Evolutionary conservation across 2,113 vertebrate species (phyloP), one percentile per base, ranked within the genome.

Genomic region (Chaetops frenatus): DNA sequence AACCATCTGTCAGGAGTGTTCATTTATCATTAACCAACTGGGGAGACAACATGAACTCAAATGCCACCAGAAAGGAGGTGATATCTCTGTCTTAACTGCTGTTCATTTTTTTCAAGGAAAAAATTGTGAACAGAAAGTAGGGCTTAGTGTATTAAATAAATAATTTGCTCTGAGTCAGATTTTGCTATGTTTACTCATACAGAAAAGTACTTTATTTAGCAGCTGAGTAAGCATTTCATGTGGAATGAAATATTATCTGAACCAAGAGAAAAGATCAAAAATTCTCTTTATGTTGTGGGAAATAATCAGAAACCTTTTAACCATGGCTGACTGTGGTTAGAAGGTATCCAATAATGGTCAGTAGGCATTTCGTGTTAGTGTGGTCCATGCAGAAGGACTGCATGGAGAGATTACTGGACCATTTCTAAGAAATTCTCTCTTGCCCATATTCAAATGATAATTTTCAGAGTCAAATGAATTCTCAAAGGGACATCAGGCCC

Each of bases 141-240:
- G 81, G 21, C 81, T 94, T 79, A 81, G 67, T 22, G 51, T 83
- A 92, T 87, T 95, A 84, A 95, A 96, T 93, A 95, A 94, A 70
- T 95, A 81, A 96, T 95, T 92, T 94, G 51, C 60, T 88, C 58
- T 86, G 86, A 89, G 86, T 91, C 69, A 91, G 72, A 76, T 86
- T 91, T 53, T 89, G 47, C 42, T 62, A 13, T 76, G 65, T 94
- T 92, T 96, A 81, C 60, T 86, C 65, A 74, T 21, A 88, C 9
- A 86, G 92, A 95, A 88, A 93, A 93, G 48, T 57, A 64, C 56
- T 86, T 94, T 86, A 86, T 88, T 93, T 96, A 90, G 91, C 56
- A 88, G 53, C 65, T 74, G 90, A 94, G 14, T 73, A 60, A 92
- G 45, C 60, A 88, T 95, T 93, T 93, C 19, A 45, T 0, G 0